These are phyloP conservation scores for Trogon melanurus DNA, from an alignment of 2,113 vertebrate genomes.

Conservation along the genomic window DNA sequence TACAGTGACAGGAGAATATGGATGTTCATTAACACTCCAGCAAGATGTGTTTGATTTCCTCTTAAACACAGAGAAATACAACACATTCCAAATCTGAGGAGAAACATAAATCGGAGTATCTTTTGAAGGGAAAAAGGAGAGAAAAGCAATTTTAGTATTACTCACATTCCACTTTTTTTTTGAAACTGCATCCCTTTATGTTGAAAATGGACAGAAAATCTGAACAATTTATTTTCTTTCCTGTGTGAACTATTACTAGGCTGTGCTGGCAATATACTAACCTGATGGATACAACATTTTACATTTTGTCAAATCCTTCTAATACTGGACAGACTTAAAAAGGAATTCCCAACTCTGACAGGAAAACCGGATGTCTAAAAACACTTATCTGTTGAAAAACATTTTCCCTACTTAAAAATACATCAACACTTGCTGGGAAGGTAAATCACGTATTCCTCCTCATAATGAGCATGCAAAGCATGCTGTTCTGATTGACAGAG, in stretches of 20 bases:
- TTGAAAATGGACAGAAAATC: not conserved
- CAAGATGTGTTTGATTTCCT: slow-evolving; percentile 19
- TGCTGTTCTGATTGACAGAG: not conserved
- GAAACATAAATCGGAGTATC: not conserved
- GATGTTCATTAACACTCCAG: slow-evolving; percentile 19
- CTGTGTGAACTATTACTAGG: not conserved
- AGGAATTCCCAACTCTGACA: not conserved
- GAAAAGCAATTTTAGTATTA: not conserved
- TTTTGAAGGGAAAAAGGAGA: not conserved
- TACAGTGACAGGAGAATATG: not conserved
- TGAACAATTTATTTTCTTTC: not conserved
- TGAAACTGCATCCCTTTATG: not conserved
- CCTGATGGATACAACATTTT: not conserved
- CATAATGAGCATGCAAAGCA: not conserved
- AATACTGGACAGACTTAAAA: not conserved
- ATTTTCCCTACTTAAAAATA: not conserved
- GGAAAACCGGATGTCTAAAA: not conserved
- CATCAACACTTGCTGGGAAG: not conserved
- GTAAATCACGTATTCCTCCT: not conserved
- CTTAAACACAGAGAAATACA: not conserved
- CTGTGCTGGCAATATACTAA: not conserved
- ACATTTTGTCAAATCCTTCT: not conserved
- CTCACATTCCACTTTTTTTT: not conserved
- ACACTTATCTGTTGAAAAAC: not conserved
- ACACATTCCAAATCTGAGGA: not conserved